Conservation (phyloP, 2,888 invertebrate genomes). For the Harpalus rubripes region DNA sequence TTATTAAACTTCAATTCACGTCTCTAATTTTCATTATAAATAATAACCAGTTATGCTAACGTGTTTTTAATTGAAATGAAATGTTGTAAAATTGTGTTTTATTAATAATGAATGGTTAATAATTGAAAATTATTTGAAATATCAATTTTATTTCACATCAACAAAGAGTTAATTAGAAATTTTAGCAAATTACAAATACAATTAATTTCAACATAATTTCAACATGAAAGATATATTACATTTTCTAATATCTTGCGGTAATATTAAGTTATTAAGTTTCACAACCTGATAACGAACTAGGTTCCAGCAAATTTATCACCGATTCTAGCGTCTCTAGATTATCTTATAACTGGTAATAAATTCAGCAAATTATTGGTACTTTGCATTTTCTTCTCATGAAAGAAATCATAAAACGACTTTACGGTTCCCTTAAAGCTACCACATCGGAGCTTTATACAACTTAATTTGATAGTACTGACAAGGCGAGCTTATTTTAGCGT, state of each 20-base stretch:
- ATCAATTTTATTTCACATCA: background rate
- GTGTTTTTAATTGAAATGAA: background rate
- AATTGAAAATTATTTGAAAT: background rate
- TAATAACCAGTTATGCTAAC: background rate
- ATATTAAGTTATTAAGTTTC: conserved; percentile 13
- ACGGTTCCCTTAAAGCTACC: background rate
- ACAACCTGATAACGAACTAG: conserved; percentile 14
- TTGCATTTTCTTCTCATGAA: conserved; percentile 37
- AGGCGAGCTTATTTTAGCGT: too few species aligned
- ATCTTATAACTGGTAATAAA: conserved; percentile 22
- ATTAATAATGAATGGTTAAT: background rate
- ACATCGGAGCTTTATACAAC: background rate
- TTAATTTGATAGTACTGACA: background rate
- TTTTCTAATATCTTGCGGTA: background rate
- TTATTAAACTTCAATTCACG: background rate
- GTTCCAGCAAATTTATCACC: conserved; percentile 22
- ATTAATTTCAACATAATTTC: too few species aligned
- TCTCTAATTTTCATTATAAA: background rate
- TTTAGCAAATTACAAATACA: too few species aligned
- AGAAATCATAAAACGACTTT: conserved; percentile 20
- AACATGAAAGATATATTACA: too few species aligned
- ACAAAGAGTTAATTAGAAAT: too few species aligned
- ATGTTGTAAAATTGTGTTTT: background rate
- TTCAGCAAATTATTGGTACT: conserved; percentile 16
- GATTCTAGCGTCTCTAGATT: conserved; percentile 5